Evolutionary conservation across 2,888 invertebrate species (phyloP), one percentile per base, ranked within the genome.

Genomic region (Heliconius charithonia): DNA sequence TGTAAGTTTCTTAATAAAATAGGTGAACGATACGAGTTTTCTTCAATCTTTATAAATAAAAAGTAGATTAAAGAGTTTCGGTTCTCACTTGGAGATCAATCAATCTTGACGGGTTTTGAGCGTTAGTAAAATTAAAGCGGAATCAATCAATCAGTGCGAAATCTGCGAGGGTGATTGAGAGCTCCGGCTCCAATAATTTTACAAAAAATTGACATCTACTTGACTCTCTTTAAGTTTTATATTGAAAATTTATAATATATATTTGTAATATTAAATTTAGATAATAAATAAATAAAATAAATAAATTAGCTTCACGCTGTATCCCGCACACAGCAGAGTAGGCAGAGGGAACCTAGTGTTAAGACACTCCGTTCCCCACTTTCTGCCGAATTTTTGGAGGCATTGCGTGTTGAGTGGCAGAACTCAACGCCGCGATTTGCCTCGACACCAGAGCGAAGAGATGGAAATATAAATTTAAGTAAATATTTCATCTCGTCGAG

Each of bases 71-170:
- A 77, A 77, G 37, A 67, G 66, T 37, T 67, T 72, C 62, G 65
- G 56, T 29, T 51, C 66, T 65, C 65, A 22, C 56, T 45, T 72
- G 29, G 27, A 65, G 66, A 72, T 73, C 77, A 77, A 77, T 77
- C 77, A 77, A 73, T 77, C 71, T 66, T 73, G 77, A 32, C 45
- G 65, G 71, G 62, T 72, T 77, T 77, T 77, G 77, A 77, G 66
- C 73, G 77, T 77, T 77, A 77, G 72, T 81, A 81, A 88, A 88
- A 90, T 90, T 89, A 90, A 89, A 88, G 85, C 87, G 85, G 81
- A 86, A 90, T 91, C 89, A 86, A 91, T 92, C 90, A 91, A 90
- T 90, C 91, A 89, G 85, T 82, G 83, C 80, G 81, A 87, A 89
- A 87, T 90, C 90, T 89, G 87, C 85, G 85, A 84, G 83, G 85